Conservation (phyloP, 2,113 vertebrate species). For the Entelurus aequoreus region DNA sequence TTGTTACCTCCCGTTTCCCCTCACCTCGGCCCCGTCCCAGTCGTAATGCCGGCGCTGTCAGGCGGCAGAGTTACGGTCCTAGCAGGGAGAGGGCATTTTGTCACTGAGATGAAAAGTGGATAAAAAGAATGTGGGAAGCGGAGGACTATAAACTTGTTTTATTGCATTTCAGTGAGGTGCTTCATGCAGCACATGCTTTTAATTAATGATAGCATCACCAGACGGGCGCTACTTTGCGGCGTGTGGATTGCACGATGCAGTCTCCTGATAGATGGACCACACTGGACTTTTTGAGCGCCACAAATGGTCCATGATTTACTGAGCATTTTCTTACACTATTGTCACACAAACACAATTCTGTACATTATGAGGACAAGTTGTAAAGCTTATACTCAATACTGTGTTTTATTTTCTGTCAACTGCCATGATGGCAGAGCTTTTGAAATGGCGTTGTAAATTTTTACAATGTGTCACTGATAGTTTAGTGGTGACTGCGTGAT, state of each 20-base stretch:
- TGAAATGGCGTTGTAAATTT: no score
- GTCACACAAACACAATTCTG: no score
- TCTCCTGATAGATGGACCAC: not conserved
- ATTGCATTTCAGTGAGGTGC: constrained; percentile 58
- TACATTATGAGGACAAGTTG: no score
- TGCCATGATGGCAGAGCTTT: no score
- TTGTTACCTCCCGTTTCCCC: constrained; percentile 54
- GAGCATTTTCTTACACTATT: no score
- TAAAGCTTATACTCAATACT: no score
- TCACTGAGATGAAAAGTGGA: constrained; percentile 70
- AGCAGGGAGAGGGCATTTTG: constrained; percentile 62
- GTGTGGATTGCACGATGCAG: not conserved
- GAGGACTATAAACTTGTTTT: constrained; percentile 72
- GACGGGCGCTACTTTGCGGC: constrained; percentile 22
- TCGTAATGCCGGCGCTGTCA: constrained; percentile 63
- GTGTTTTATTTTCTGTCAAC: no score
- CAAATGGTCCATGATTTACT: no score
- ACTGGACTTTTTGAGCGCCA: no score
- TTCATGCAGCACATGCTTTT: constrained; percentile 59
- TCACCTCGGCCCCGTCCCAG: constrained; percentile 48
- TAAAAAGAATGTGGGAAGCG: constrained; percentile 60
- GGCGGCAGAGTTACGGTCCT: constrained; percentile 57
- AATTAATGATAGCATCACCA: constrained; percentile 62
- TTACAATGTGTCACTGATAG: no score
- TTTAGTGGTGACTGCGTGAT: no score